Percentiles rank a stretch among this genome's conserved stretches.
phyloP scores from a whole-genome alignment of 1,140 invertebrate species.

The Caerostris darwini region DNA sequence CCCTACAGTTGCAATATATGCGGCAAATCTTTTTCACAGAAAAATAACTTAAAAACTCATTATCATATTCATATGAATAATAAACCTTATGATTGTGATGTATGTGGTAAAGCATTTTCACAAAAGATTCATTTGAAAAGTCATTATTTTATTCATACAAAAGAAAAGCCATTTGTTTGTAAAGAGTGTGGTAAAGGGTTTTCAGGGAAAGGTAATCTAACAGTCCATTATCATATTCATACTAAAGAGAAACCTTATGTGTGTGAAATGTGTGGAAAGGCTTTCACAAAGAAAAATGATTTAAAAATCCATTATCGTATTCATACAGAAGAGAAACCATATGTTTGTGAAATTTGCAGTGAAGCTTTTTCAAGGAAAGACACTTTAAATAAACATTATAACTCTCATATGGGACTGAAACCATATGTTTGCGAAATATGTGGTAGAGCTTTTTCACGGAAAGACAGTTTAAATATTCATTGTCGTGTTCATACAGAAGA shows the following conservation, averaged over 20 bases:
- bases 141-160: not conserved
- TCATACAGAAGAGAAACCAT: too few species aligned
- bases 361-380: not conserved
- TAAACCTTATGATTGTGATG: not conserved
- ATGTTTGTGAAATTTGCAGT: not conserved
- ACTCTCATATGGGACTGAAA: not conserved
- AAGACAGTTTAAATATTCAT: not conserved
- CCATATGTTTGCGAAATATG: not conserved
- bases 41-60: slow-evolving; percentile 10
- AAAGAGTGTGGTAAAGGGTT: too few species aligned
- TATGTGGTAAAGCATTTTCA: not conserved
- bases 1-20: not conserved
- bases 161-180: not conserved
- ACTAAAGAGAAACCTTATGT: too few species aligned
- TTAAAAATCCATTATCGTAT: too few species aligned
- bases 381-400: not conserved
- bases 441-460: not conserved
- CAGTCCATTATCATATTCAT: too few species aligned
- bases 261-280: too few species aligned
- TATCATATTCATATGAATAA: not conserved
- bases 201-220: too few species aligned
- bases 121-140: not conserved
- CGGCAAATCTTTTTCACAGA: not conserved
- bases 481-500: not conserved
- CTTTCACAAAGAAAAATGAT: too few species aligned